Conservation (phyloP, 2,797 vertebrate species). For the Lagocephalus sceleratus region DNA sequence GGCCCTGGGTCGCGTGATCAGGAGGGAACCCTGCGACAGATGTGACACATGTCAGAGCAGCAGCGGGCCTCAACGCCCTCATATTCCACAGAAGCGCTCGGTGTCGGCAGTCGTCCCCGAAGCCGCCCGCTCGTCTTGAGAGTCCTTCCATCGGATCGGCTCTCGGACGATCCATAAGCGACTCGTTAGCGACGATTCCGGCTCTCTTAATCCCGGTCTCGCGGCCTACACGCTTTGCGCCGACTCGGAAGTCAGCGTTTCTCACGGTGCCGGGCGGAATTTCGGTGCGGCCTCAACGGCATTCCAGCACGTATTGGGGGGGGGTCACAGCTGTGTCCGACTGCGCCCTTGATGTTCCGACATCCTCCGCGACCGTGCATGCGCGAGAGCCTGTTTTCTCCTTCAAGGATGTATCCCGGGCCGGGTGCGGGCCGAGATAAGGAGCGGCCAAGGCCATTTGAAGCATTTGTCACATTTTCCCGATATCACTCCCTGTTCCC, state of each 20-base stretch:
- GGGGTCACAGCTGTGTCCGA: conserved; percentile 44
- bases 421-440: conserved; percentile 46
- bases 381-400: conserved; percentile 15
- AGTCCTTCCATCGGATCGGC: no score
- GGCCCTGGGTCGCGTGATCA: conserved; percentile 37
- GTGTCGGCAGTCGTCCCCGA: background rate
- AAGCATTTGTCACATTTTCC: conserved; percentile 64
- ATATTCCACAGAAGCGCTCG: no score
- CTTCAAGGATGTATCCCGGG: conserved; percentile 44
- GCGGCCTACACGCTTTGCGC: no score
- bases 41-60: no score
- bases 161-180: no score
- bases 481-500: conserved; percentile 44
- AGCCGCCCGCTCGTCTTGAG: no score
- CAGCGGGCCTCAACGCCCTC: no score
- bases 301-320: conserved; percentile 23
- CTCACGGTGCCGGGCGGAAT: conserved; percentile 1
- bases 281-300: conserved; percentile 4
- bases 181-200: no score
- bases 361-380: conserved; percentile 17
- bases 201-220: no score
- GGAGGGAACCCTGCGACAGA: conserved; percentile 25
- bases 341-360: conserved; percentile 23
- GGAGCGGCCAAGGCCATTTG: conserved; percentile 54
- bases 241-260: no score